Evolutionary conservation across 2,797 vertebrate genomes (phyloP).

Genomic region (Heterohyrax brucei): DNA sequence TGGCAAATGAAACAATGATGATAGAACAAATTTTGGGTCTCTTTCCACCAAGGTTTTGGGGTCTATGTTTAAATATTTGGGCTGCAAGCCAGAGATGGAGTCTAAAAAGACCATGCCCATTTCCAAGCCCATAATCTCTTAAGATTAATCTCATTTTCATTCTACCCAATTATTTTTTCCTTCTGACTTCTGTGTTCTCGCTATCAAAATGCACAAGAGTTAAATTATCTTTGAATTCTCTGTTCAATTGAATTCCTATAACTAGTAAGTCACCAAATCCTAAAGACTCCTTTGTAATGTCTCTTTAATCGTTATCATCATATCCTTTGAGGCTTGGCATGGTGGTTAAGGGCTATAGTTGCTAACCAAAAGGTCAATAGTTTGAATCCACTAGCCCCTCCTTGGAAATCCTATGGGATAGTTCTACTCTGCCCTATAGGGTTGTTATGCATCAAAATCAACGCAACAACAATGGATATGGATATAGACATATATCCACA

Average conservation of each 20-base stretch:
- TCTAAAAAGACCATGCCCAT: not conserved
- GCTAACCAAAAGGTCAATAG: too few species aligned
- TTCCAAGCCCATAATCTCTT: not conserved
- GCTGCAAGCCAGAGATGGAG: not conserved
- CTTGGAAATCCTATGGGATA: too few species aligned
- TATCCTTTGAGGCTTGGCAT: not conserved
- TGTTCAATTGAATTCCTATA: not conserved
- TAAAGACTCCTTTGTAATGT: conserved; percentile 4
- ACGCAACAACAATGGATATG: too few species aligned
- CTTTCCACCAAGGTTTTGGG: not conserved
- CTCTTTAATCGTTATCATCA: not conserved
- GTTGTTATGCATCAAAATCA: too few species aligned
- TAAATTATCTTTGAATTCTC: not conserved
- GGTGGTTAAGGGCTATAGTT: too few species aligned
- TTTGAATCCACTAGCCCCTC: too few species aligned
- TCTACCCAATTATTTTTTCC: not conserved
- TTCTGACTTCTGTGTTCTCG: not conserved
- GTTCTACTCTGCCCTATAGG: too few species aligned
- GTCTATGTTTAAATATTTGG: not conserved
- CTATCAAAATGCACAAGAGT: not conserved
- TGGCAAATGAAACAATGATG: not conserved
- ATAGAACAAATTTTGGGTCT: not conserved
- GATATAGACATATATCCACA: too few species aligned
- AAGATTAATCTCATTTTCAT: conserved; percentile 5
- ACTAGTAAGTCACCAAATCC: not conserved